These are phyloP conservation scores for Labeo catla DNA, from an alignment of 2,113 vertebrate genomes.

Conservation along the genomic window DNA sequence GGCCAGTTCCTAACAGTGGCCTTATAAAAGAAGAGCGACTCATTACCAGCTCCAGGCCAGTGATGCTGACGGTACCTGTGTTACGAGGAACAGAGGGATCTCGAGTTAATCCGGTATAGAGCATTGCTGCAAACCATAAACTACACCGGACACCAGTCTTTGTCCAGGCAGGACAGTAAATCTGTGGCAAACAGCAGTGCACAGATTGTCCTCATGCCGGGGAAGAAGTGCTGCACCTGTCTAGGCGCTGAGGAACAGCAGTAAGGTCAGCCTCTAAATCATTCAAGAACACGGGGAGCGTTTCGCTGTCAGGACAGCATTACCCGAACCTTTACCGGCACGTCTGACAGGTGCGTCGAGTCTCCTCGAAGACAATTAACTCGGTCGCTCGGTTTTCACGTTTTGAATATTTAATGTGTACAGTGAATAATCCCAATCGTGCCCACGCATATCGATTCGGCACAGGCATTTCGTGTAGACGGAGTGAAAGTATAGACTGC, in stretches of 20 bases:
- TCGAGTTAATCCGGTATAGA: slow-evolving; percentile 39
- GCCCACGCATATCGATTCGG: slow-evolving; percentile 30
- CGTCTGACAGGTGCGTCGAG: slow-evolving; percentile 21
- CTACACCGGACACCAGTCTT: slow-evolving; percentile 44
- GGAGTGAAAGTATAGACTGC: background rate
- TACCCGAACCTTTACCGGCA: slow-evolving; percentile 21
- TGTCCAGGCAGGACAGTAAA: slow-evolving; percentile 54
- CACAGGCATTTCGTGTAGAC: slow-evolving; percentile 12
- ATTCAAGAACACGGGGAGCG: slow-evolving; percentile 35
- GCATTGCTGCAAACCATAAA: slow-evolving; percentile 51
- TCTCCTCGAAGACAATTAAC: slow-evolving; percentile 6
- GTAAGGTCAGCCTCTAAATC: slow-evolving; percentile 56
- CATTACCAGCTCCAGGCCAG: slow-evolving; percentile 10
- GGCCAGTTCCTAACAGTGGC: slow-evolving; percentile 5
- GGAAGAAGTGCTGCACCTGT: slow-evolving; percentile 50
- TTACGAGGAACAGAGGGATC: slow-evolving; percentile 30
- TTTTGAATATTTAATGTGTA: slow-evolving; percentile 40
- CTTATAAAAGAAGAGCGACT: slow-evolving; percentile 35
- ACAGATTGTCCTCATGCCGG: slow-evolving; percentile 46
- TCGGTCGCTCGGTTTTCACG: slow-evolving; percentile 22
- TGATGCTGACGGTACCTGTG: background rate
- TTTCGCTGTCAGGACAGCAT: slow-evolving; percentile 20
- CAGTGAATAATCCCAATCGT: slow-evolving; percentile 33
- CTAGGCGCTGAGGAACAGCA: slow-evolving; percentile 35
- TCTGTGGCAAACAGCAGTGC: slow-evolving; percentile 51